Base-by-base conservation (phyloP, 2,113 vertebrate species). In the Gyps fulvus region DNA sequence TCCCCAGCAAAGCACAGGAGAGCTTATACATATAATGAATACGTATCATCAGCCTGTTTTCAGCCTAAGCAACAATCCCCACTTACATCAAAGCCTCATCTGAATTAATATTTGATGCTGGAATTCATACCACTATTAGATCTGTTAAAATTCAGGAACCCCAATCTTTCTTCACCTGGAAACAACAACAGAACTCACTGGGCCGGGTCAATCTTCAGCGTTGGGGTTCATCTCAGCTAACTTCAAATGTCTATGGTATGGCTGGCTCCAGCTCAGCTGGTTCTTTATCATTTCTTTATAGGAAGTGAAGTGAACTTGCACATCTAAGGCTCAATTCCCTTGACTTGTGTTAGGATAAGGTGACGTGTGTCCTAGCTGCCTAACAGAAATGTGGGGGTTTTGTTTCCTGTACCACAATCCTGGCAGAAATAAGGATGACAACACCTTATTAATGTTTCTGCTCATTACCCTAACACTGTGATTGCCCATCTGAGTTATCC, bases 11-110 rank as follows among this genome's bases (percentile, higher is more conserved):
- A 73, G 77, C 86, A 93, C 86, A 82, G 40, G n/a, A 95, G 80
- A 97, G 57, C 27, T 90, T 76, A 86, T 84, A 59, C 34, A 45
- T 83, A 82, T 84, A 86, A 89, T 87, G 77, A 95, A 94, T 89
- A 78, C 58, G 65, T 74, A 92, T 87, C 47, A 96, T 76, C 83
- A 87, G 52, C 27, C 81, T 72, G 58, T 92, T 92, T 96, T 89
- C 83, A 94, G 49, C 73, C 42, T 85, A 72, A 85, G 57, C 52
- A 96, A 73, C 69, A 87, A 85, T 92, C 81, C 20, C 10, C 70
- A 76, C 62, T 92, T 92, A 79, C 80, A 95, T 91, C 87, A 96
- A 94, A 95, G 57, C 34, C 69, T 90, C 73, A 62, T 92, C 70
- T 95, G 81, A 97, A 95, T 95, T 85, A 95, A 84, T 87, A 87